Evolutionary conservation across 1,140 invertebrate species (phyloP), one percentile per base, ranked within the genome.

Genomic region (Eupristina koningsbergeri): DNA sequence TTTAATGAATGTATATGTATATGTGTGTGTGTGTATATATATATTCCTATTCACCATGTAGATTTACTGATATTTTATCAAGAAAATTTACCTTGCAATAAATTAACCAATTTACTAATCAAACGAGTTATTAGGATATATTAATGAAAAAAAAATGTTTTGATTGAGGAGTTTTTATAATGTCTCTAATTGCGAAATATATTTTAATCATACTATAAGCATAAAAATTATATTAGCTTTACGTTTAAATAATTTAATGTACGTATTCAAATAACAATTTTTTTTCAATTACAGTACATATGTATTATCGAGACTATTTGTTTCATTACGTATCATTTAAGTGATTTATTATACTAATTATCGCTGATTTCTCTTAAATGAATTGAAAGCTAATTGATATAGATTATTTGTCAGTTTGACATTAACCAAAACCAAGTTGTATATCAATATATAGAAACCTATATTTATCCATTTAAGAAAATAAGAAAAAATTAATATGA

Each of bases 71-170:
- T 34, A 29, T 75, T 53, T 47, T 50, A 75, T 50, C 26, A 29
- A 45, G 39, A 71, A 34, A 29, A 45, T 45, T 53, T n/a, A 45
- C 31, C 36, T 67, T 31, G 63, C 31, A 11, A 17, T 8, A 77
- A 34, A 50, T 80, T 71, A 53, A 80, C 31, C 63, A 41, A 71
- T 50, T 69, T 41, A 64, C 31, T 53, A 69, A 80, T 80, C 78
- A 45, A 80, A 36, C n/a, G 22, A 64, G 29, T 69, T 53, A 47
- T 64, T 61, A 0, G 31, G 58, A 8, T 45, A 39, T 11, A 61
- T 78, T 41, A 61, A 64, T 78, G 58, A n/a, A 31, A 5, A 7
- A 19, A 34, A 41, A 26, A 58, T 58, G 31, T 76, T 71, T 71
- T 41, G 39, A 71, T 41, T 71, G 36, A 41, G 29, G 22, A 53